These are phyloP conservation scores for Eristalis tenax DNA, from an alignment of 2,888 invertebrate species.

Conservation along the genomic window DNA sequence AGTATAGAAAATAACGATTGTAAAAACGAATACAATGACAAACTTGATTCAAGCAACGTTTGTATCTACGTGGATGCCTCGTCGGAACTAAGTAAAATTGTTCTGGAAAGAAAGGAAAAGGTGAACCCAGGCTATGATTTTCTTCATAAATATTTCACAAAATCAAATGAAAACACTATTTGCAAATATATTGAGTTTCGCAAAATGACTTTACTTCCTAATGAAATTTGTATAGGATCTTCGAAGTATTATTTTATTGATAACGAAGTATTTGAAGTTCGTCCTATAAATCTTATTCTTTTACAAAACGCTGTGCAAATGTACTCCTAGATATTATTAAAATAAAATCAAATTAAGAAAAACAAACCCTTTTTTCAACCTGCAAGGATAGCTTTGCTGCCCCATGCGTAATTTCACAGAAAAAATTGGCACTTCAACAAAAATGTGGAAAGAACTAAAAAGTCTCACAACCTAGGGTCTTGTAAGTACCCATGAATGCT, in stretches of 20 bases:
- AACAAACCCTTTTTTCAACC: too few relatives aligned
- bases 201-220: constrained; percentile 85
- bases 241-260: constrained; percentile 89
- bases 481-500: too few relatives aligned
- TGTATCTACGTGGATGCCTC: constrained; percentile 81
- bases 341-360: background rate
- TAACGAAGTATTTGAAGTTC: constrained; percentile 93
- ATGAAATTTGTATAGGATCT: constrained; percentile 77
- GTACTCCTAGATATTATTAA: constrained; percentile 75
- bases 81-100: constrained; percentile 82
- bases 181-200: constrained; percentile 84
- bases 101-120: constrained; percentile 84
- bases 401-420: too few relatives aligned
- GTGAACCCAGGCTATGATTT: constrained; percentile 85
- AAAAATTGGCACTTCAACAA: too few relatives aligned
- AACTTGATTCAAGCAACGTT: constrained; percentile 85
- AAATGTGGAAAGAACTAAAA: too few relatives aligned
- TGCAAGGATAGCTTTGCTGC: too few relatives aligned
- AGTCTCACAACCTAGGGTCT: too few relatives aligned
- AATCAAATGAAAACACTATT: constrained; percentile 80
- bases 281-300: constrained; percentile 89
- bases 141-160: constrained; percentile 86
- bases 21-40: constrained; percentile 82
- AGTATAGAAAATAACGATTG: constrained; percentile 84
- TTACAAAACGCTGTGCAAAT: constrained; percentile 89